Evolutionary conservation across 2,113 vertebrate species (phyloP).

Genomic region (Alligator sinensis): DNA sequence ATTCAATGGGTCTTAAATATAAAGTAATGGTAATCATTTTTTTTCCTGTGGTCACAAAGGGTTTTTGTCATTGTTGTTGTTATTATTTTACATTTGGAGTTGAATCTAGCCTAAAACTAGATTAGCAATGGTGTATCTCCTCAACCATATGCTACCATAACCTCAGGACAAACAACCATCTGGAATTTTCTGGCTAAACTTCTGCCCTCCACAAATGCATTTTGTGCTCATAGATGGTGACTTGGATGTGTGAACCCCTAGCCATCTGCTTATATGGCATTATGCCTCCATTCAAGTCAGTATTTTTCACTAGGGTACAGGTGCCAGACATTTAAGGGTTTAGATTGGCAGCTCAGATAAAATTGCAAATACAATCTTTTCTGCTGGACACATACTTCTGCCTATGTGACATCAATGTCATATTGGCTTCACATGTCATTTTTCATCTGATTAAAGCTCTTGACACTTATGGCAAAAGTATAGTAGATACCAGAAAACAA

Average conservation of each 20-base stretch:
- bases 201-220: slow-evolving; percentile 41
- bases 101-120: not conserved
- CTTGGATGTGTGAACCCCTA: slow-evolving; percentile 31
- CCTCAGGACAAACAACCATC: slow-evolving; percentile 50
- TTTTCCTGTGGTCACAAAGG: not conserved
- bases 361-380: not conserved
- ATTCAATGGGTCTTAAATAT: not conserved
- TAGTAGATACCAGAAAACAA: not conserved
- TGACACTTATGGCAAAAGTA: too few species aligned
- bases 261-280: slow-evolving; percentile 56
- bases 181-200: slow-evolving; percentile 53
- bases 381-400: slow-evolving; percentile 1
- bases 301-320: not conserved
- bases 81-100: not conserved
- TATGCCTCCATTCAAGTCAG: slow-evolving; percentile 3
- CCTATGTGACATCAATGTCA: not conserved
- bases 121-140: slow-evolving; percentile 19
- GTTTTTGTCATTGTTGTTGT: not conserved
- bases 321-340: not conserved
- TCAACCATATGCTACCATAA: not conserved
- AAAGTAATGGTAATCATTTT: not conserved
- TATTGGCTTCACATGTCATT: not conserved
- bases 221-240: slow-evolving; percentile 52
- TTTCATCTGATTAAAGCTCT: not conserved
- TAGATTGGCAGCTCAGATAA: not conserved